Conservation (phyloP, 2,888 invertebrate genomes). For the Taphrorychus bicolor region DNA sequence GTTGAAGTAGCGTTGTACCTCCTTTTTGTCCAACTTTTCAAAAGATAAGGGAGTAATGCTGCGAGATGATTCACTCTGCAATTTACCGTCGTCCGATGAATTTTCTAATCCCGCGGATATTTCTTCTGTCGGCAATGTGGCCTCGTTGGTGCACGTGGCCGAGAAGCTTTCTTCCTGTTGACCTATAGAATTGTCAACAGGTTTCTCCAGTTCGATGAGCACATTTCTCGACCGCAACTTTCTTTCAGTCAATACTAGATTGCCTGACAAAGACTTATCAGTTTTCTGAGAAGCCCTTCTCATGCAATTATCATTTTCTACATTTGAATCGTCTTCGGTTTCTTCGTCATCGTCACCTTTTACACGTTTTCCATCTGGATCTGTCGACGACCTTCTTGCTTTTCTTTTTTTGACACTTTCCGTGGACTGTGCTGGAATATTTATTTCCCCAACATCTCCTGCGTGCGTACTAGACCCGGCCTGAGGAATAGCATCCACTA, state of each 20-base stretch:
- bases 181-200: too few species aligned
- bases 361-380: background rate
- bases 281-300: background rate
- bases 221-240: background rate
- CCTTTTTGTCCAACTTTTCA: background rate
- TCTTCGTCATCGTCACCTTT: too few species aligned
- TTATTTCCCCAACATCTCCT: too few species aligned
- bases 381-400: background rate
- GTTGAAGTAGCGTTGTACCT: background rate
- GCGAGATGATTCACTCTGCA: background rate
- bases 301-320: conserved; percentile 1
- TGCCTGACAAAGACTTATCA: background rate
- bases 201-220: background rate
- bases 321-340: too few species aligned
- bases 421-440: too few species aligned
- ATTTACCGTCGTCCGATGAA: background rate
- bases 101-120: background rate
- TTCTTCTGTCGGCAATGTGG: too few species aligned
- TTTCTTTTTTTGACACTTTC: background rate
- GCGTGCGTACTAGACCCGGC: too few species aligned
- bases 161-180: background rate
- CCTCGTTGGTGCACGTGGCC: background rate
- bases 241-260: background rate
- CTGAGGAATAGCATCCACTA: too few species aligned
- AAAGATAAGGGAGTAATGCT: background rate